Evolutionary conservation across 2,113 vertebrate species (phyloP).

Genomic region (Eira barbara): DNA sequence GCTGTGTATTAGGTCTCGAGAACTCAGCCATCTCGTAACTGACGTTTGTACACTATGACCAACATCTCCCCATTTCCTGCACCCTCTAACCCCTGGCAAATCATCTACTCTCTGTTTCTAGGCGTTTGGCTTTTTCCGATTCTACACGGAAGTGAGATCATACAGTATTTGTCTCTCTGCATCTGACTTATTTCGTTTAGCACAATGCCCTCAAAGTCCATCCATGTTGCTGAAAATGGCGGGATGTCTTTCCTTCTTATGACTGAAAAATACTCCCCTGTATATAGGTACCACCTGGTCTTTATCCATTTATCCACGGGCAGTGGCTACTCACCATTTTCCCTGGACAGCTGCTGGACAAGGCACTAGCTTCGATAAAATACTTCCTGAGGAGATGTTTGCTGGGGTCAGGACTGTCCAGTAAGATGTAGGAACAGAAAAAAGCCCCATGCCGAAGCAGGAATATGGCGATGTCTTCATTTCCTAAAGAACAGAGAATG

Average conservation of each 20-base stretch:
- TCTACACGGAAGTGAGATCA: no score
- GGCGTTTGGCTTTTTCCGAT: neutral
- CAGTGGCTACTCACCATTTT: conserved; percentile 78
- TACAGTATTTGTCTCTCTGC: neutral
- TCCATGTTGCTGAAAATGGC: neutral
- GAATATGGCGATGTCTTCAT: conserved; percentile 91
- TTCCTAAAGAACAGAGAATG: conserved; percentile 80
- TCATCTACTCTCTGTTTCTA: neutral
- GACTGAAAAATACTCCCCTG: neutral
- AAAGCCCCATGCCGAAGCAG: conserved; percentile 93
- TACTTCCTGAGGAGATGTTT: conserved; percentile 88
- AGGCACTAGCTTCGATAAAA: conserved; percentile 79
- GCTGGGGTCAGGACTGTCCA: conserved; percentile 92
- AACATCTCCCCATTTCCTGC: neutral
- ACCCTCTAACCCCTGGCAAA: neutral
- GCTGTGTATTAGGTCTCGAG: neutral
- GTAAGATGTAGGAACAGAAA: conserved; percentile 94
- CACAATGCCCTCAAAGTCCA: neutral
- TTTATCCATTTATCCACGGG: rapidly evolving
- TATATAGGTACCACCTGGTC: neutral
- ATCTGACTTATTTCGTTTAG: neutral
- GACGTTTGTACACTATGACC: neutral
- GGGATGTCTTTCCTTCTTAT: neutral
- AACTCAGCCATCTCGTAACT: neutral
- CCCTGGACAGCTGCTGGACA: conserved; percentile 66